Evolutionary conservation across 2,888 invertebrate species (phyloP).

Genomic region (Chorisops tibialis): DNA sequence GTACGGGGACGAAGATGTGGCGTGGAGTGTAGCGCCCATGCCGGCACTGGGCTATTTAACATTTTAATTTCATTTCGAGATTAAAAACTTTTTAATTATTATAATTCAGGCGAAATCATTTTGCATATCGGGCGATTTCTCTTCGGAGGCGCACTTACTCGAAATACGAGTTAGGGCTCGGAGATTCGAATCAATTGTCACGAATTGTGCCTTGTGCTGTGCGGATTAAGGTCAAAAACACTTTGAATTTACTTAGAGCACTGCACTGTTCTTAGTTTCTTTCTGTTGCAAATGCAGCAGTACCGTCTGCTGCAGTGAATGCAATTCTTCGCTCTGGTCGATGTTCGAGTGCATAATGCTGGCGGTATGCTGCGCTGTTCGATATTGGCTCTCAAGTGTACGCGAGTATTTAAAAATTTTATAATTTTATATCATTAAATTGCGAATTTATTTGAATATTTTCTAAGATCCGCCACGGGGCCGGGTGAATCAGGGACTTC

Average conservation of each 20-base stretch:
- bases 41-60: constrained; percentile 26
- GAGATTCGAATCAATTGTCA: constrained; percentile 34
- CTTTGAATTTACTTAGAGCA: constrained; percentile 26
- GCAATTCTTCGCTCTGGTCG: too few relatives aligned
- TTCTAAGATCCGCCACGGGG: too few relatives aligned
- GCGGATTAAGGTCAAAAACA: constrained; percentile 35
- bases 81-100: constrained; percentile 31
- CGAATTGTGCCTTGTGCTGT: constrained; percentile 28
- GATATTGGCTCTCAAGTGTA: too few relatives aligned
- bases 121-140: constrained; percentile 30
- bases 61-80: constrained; percentile 31
- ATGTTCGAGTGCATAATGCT: too few relatives aligned
- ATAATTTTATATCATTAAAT: too few relatives aligned
- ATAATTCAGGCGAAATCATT: constrained; percentile 34
- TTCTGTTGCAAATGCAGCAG: too few relatives aligned
- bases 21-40: constrained; percentile 1
- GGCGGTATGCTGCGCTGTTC: too few relatives aligned
- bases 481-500: too few relatives aligned
- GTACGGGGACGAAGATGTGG: background rate
- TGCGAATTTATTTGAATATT: too few relatives aligned
- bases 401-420: too few relatives aligned
- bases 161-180: constrained; percentile 8
- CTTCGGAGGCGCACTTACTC: background rate
- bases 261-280: background rate
- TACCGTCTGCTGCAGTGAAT: too few relatives aligned